Percentiles rank a stretch among this genome's conserved stretches.
Evolutionary conservation across 2,888 invertebrate species (phyloP).

Genomic region (Apoda limacodes): DNA sequence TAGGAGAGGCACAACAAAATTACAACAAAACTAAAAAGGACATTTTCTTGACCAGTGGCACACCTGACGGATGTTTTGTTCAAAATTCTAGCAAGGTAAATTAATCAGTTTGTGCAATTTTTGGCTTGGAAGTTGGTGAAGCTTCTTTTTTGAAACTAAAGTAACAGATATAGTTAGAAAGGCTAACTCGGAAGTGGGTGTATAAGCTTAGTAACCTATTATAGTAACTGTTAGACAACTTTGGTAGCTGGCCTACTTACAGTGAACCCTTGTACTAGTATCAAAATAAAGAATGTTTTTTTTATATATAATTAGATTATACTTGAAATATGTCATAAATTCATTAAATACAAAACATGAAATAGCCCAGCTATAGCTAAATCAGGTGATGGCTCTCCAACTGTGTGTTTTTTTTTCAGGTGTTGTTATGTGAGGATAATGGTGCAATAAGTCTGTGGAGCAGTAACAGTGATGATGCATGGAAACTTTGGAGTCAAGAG

Average conservation of each 20-base stretch:
- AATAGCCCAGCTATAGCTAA: too few relatives aligned
- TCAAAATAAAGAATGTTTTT: too few relatives aligned
- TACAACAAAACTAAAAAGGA: constrained; percentile 30
- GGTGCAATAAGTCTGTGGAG: constrained; percentile 53
- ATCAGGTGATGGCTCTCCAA: not conserved
- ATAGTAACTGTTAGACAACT: too few relatives aligned
- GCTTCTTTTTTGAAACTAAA: too few relatives aligned
- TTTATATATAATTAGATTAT: too few relatives aligned
- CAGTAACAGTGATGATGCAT: constrained; percentile 31
- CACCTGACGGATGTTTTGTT: constrained; percentile 56
- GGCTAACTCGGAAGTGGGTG: too few relatives aligned
- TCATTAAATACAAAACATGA: not conserved
- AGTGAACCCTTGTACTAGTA: too few relatives aligned
- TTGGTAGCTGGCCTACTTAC: too few relatives aligned
- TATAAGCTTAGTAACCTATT: too few relatives aligned
- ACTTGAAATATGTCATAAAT: not conserved
- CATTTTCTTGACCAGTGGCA: constrained; percentile 42
- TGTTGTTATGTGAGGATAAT: constrained; percentile 57
- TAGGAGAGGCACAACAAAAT: constrained; percentile 28
- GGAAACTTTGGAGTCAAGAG: constrained; percentile 46
- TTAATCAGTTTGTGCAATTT: not conserved
- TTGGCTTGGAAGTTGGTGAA: too few relatives aligned
- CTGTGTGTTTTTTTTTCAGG: constrained; percentile 26
- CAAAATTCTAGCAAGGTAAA: constrained; percentile 42
- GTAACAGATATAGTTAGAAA: too few relatives aligned